Evolutionary conservation across 2,113 vertebrate species (phyloP).

Genomic region (Australoheros scitulus): DNA sequence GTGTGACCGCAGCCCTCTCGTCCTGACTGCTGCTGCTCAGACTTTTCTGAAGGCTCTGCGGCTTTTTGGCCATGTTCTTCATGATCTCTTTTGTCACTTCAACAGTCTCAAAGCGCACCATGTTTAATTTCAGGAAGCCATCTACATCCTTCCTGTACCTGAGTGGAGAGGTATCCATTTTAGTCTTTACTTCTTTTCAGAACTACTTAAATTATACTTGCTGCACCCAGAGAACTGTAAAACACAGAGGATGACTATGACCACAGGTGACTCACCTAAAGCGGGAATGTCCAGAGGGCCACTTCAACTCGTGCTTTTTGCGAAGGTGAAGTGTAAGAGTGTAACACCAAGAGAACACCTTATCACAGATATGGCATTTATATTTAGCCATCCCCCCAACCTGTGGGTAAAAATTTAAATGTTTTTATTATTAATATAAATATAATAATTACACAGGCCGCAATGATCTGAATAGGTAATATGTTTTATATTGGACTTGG

Average conservation of each 20-base stretch:
- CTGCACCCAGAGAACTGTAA: not conserved
- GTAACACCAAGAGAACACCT: constrained; percentile 84
- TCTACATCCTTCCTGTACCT: constrained; percentile 80
- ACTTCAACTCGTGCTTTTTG: constrained; percentile 82
- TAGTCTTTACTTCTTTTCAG: not conserved
- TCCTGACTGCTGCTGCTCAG: constrained; percentile 46
- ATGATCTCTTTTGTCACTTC: constrained; percentile 85
- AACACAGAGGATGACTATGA: not conserved
- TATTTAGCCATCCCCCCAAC: constrained; percentile 79
- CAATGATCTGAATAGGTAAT: not conserved
- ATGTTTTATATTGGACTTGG: not conserved
- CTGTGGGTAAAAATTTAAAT: constrained; percentile 50
- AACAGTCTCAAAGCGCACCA: constrained; percentile 82
- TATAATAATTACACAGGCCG: not conserved
- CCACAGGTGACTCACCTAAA: constrained; percentile 73
- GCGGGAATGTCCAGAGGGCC: constrained; percentile 83
- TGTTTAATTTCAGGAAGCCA: constrained; percentile 79
- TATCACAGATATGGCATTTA: constrained; percentile 82
- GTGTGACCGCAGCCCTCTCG: constrained; percentile 39
- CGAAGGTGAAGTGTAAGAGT: constrained; percentile 79
- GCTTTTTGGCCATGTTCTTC: constrained; percentile 85
- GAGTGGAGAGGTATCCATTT: not conserved
- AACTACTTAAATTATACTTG: not conserved
- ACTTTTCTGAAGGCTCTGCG: constrained; percentile 67
- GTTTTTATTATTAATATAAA: not conserved